Evolutionary conservation across 2,797 vertebrate genomes (phyloP), one percentile per base, ranked within the genome.

Genomic region (Pagetopsis macropterus): DNA sequence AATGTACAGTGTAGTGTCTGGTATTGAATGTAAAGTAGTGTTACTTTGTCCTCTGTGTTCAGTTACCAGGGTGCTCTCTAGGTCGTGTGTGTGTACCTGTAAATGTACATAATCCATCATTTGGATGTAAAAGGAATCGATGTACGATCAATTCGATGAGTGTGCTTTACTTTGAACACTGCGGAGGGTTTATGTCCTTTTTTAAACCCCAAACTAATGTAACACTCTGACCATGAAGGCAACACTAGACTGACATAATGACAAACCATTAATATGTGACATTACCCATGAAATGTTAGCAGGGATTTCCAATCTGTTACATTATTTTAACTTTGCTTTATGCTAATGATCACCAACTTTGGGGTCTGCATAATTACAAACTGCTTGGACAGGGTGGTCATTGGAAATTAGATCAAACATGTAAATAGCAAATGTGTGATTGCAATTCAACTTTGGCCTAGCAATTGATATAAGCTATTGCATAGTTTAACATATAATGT

Each of bases 1-100:
- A 95, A 95, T 94, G 90, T 94, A 93, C 92, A 93, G 85, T 89
- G 81, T 85, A 85, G 78, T 90, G 79, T 90, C 70, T 87, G 87
- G 89, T 90, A 83, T 81, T 62, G 87, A 91, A 90, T 89, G 91
- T 92, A 82, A 80, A 85, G 84, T 91, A 82, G 75, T 86, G 82
- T 87, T 84, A 58, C 73, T 88, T 82, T 88, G 83, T 91, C 82
- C 84, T 85, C 41, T 79, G 59, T 88, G 81, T 84, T 88, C 49
- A 81, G 82, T 88, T 88, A 75, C 81, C 89, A 83, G 89, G 92
- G 91, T 89, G 89, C 88, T 89, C 87, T 87, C 72, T 84, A 82
- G 83, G 79, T 65, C 67, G 41, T 82, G 72, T 51, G 58, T 27
- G 75, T 83, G 64, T 88, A 72, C 85, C 74, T 89, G 81, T 89